phyloP scores from a whole-genome alignment of 2,888 invertebrate species.

The Noctua pronuba region DNA sequence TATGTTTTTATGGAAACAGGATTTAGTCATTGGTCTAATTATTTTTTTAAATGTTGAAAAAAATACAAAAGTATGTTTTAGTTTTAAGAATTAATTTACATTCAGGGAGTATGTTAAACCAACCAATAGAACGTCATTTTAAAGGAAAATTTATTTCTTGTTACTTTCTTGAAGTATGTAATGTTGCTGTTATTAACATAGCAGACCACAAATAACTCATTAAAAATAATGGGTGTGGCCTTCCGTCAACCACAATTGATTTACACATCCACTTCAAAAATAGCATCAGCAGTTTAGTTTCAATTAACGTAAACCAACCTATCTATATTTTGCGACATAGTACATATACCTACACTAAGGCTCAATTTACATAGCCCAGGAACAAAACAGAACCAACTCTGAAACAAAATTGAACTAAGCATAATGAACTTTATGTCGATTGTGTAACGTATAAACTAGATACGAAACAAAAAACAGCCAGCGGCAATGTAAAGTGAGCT shows the following conservation, averaged over 20 bases:
- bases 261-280: constrained; percentile 17
- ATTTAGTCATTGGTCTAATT: not conserved
- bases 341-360: constrained; percentile 15
- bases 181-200: too few species aligned
- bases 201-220: too few species aligned
- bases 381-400: not conserved
- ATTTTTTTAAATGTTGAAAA: not conserved
- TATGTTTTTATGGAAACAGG: constrained; percentile 11
- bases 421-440: not conserved
- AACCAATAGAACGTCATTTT: too few species aligned
- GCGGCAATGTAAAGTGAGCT: not conserved
- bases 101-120: too few species aligned
- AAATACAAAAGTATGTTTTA: not conserved
- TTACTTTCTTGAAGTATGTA: too few species aligned
- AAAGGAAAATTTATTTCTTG: too few species aligned
- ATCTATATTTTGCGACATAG: constrained; percentile 19
- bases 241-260: constrained; percentile 6
- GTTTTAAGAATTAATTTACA: not conserved
- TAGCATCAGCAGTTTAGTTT: constrained; percentile 10
- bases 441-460: not conserved
- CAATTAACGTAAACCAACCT: constrained; percentile 14
- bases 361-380: not conserved
- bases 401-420: not conserved
- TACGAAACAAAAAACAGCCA: not conserved
- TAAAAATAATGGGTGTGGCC: not conserved